Evolutionary conservation across 2,888 invertebrate genomes (phyloP), one percentile per base, ranked within the genome.

Genomic region (Flabesymbios commensalis): DNA sequence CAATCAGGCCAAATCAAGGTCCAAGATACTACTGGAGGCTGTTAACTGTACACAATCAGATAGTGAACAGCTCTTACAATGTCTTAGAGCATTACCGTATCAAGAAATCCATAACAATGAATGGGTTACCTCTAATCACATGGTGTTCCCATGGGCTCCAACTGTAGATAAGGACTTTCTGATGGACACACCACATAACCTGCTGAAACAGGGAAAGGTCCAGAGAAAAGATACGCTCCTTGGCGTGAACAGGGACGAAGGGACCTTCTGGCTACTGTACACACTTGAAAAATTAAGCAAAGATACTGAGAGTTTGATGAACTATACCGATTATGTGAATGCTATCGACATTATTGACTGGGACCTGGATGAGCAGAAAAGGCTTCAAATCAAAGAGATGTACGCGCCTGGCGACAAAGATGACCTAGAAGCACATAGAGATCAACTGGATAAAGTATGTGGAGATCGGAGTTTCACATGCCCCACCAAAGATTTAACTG

Each of bases 381-480:
- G 91, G 64, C 89, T 90, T 67, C 90, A 92, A 75, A 92, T 91
- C 79, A 81, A 90, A 51, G 58, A 88, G 82, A 92, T 94, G 80
- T 94, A 94, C 82, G 93, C 92, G 14, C 49, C 51, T 4, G 90
- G 92, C 68, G 92, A 93, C 83, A 90, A 91, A 0, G 86, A 90
- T 53, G 88, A 88, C 76, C 17, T 29, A 39, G 49, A 36, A 7
- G 62, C 60, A 1, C 92, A 93, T 83, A 87, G 93, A 49, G 90
- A 93, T 79, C 89, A 91, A 26, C 85, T 93, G 58, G 93, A 93
- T 80, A 66, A 65, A 43, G 91, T 94, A 87, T 92, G 94, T 42
- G 94, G 94, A 22, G 95, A 95, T 80, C 92, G 92, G 76, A 93
- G 93, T 78, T 94, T 94, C 82, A 93, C 93, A 29, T 95, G 95